A percentile compares a stretch with the other conserved stretches of the same genome.
phyloP scores from a whole-genome alignment of 1,140 invertebrate species.

The Whitmania pigra region DNA sequence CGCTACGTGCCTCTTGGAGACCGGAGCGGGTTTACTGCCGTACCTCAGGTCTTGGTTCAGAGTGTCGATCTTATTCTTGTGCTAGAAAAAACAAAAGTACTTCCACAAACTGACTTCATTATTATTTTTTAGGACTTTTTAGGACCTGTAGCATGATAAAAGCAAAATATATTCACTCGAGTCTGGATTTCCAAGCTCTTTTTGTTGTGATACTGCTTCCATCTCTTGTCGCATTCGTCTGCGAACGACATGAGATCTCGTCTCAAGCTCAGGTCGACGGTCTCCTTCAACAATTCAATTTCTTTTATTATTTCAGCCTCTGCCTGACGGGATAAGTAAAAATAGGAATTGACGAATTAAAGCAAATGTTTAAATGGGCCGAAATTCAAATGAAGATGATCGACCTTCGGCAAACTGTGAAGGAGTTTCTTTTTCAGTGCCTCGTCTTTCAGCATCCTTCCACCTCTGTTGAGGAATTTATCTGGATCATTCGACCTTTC shows the following conservation, averaged over 20 bases:
- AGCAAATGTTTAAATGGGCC: neutral
- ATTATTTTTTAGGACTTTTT: too few species aligned
- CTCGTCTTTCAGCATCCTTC: slow-evolving; percentile 8
- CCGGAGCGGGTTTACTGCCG: neutral
- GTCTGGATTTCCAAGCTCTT: neutral
- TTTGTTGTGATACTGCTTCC: neutral
- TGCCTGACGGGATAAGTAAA: neutral
- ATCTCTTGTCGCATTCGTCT: neutral
- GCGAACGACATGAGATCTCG: neutral
- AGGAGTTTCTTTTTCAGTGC: neutral
- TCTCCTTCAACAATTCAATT: neutral
- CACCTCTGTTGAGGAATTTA: neutral
- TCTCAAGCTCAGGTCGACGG: neutral
- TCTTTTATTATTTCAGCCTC: slow-evolving; percentile 4
- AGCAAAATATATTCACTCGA: neutral
- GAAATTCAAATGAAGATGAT: neutral
- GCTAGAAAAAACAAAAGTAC: neutral
- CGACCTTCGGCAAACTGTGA: neutral
- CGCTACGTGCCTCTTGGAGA: neutral
- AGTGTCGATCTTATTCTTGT: slow-evolving; percentile 1
- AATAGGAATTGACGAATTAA: too few species aligned
- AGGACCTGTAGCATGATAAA: too few species aligned
- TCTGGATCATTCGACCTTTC: neutral
- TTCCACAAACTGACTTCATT: neutral
- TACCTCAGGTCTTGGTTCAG: slow-evolving; percentile 3